Base-by-base conservation (phyloP, 1,140 invertebrate genomes). In the Pseudomyrmex sp. region DNA sequence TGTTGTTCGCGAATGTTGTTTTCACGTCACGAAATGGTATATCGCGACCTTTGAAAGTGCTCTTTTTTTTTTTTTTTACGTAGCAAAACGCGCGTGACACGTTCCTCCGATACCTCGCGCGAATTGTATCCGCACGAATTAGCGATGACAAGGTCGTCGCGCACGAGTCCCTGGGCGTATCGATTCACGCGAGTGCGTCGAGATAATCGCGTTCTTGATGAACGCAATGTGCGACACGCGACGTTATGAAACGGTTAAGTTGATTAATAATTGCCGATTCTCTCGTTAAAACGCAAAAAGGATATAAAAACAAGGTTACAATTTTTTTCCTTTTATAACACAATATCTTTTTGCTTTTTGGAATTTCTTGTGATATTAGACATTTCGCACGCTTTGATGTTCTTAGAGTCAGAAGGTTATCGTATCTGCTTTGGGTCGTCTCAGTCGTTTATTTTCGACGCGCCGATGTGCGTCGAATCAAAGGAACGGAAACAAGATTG, bases 401-500 rank as follows among this genome's bases (percentile, higher is more conserved):
- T n/a, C 23, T 72, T 10, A 72, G 50, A 35, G 7, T 35, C 10
- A 26, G n/a, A 23, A 35, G 10, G 26, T 61, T 61, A 76, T 4
- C 58, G 20, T 15, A 20, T 79, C 13, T 56, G 26, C 46, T 44
- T 48, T 18, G 13, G 35, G 5, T 58, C 35, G 52, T 26, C 35
- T 8, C 10, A 9, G 13, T 48, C 20, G 44, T 23, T 80, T 50
- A 61, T 80, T 61, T 63, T 70, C 46, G 66, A 35, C 8, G 3
- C 12, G 59, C 8, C 59, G 23, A n/a, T 61, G 54, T 72, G 44
- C 54, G 65, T 46, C 66, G 56, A 80, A 72, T 72, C 69, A 70
- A 80, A 69, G 8, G 54, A 48, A 18, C 44, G 23, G 44, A 46
- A 72, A 48, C 66, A n/a, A 59, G n/a, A 72, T 80, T 80, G 66